A percentile compares a stretch with the other conserved stretches of the same genome.
Conservation (phyloP, 2,113 vertebrate genomes). For the Hippoglossus stenolepis region DNA sequence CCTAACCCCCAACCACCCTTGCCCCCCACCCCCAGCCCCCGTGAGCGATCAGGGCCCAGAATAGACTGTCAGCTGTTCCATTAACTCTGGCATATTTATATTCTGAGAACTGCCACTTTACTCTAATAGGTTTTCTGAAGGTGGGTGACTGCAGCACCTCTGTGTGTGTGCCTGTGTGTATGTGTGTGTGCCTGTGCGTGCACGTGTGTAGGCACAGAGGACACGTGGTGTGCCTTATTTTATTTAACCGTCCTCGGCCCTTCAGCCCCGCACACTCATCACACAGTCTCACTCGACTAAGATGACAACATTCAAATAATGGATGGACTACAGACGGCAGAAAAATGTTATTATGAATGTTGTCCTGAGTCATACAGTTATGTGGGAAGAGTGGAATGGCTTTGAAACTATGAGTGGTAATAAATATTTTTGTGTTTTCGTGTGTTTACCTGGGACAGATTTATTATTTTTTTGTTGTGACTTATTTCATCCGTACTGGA, state of each 20-base stretch:
- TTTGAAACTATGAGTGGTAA: not conserved
- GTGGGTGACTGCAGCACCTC: slow-evolving; percentile 64
- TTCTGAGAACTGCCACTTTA: slow-evolving; percentile 80
- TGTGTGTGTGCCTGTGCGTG: not conserved
- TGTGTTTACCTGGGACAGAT: not conserved
- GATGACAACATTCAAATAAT: slow-evolving; percentile 43
- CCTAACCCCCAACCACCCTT: not conserved
- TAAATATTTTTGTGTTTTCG: too few relatives aligned
- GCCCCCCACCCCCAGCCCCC: not conserved
- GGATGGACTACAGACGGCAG: slow-evolving; percentile 49
- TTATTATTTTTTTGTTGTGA: not conserved
- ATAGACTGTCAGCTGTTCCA: slow-evolving; percentile 84
- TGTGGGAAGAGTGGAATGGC: slow-evolving; percentile 10
- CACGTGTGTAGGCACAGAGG: slow-evolving; percentile 42
- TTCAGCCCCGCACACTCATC: slow-evolving; percentile 53
- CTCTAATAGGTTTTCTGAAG: slow-evolving; percentile 82
- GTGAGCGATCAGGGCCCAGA: slow-evolving; percentile 71
- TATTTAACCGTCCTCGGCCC: slow-evolving; percentile 60
- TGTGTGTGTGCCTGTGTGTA: too few relatives aligned
- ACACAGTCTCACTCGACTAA: slow-evolving; percentile 26
- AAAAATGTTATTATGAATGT: slow-evolving; percentile 19
- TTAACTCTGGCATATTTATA: slow-evolving; percentile 83
- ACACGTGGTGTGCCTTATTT: slow-evolving; percentile 45
- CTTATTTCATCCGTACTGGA: not conserved
- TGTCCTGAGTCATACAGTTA: slow-evolving; percentile 30